Base-by-base conservation (phyloP, 2,113 vertebrate genomes). In the Oxygymnocypris stewartii region DNA sequence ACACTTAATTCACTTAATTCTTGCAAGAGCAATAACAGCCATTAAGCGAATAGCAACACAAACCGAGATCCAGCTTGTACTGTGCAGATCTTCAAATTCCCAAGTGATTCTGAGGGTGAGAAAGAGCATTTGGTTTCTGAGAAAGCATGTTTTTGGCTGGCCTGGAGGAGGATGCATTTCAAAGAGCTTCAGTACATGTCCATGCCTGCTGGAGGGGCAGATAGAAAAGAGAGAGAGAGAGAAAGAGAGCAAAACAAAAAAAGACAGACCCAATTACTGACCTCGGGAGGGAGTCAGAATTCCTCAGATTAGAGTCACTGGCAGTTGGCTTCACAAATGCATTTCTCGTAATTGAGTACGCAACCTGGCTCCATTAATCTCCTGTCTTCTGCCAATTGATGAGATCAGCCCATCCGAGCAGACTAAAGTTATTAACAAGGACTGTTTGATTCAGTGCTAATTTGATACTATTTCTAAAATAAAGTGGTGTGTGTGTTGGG, bases 281-380 rank as follows among this genome's bases (percentile, higher is more conserved):
- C 95, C 95, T 95, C 90, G 25, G 92, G 93, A 92, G 94, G 92
- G 94, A 96, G 95, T 96, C 95, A 95, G 92, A 95, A 95, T 96
- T 96, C 96, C 94, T 93, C 90, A 95, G 95, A 94, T 95, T 96
- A 95, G 92, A 95, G 95, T 96, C 96, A 95, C 85, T 88, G 92
- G 90, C 92, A 93, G 93, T 96, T 96, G 94, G 91, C 94, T 91
- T 96, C 95, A 95, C 94, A 94, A 94, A 94, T 93, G 95, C 95
- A 96, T 94, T 96, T 92, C 93, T 92, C 93, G 94, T 95, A 94
- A 95, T 93, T 94, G 91, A 94, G 91, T 90, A 90, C 90, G 88
- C 84, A 75, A 91, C 91, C 94, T 35, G 93, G 93, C 92, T 93
- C 92, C 92, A 94, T 95, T 95, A 95, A 94, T 94, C 93, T 94